Evolutionary conservation across 1,140 invertebrate genomes (phyloP).

Genomic region (Brachionus calyciflorus): DNA sequence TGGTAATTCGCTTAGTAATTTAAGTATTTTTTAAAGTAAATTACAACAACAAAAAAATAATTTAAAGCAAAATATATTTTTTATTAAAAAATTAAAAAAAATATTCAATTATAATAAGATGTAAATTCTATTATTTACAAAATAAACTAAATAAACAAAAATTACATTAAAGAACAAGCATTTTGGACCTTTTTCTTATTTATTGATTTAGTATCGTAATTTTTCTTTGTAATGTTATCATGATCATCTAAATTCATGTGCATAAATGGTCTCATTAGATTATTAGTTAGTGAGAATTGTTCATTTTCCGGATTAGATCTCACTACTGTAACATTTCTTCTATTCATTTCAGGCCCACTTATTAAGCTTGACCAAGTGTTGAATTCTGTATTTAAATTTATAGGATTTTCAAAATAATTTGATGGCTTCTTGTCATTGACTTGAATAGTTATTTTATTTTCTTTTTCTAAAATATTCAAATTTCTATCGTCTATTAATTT

Average conservation of each 20-base stretch:
- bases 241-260: not conserved
- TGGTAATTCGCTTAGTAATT: too few relatives aligned
- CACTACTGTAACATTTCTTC: not conserved
- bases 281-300: too few relatives aligned
- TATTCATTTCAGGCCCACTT: not conserved
- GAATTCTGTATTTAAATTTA: not conserved
- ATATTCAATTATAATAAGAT: too few relatives aligned
- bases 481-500: conserved; percentile 39
- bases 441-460: not conserved
- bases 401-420: not conserved
- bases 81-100: too few relatives aligned
- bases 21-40: too few relatives aligned
- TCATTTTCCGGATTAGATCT: not conserved
- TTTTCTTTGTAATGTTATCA: not conserved
- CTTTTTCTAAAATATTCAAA: conserved; percentile 9
- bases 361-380: not conserved
- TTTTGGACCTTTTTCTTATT: conserved; percentile 8
- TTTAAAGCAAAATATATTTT: too few relatives aligned
- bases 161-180: conserved; percentile 12
- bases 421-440: not conserved
- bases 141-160: not conserved
- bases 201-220: not conserved
- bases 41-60: too few relatives aligned
- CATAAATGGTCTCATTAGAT: not conserved
- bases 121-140: too few relatives aligned